These are phyloP conservation scores for Shargacucullia verbasci DNA, from an alignment of 2,888 invertebrate species.

Conservation along the genomic window DNA sequence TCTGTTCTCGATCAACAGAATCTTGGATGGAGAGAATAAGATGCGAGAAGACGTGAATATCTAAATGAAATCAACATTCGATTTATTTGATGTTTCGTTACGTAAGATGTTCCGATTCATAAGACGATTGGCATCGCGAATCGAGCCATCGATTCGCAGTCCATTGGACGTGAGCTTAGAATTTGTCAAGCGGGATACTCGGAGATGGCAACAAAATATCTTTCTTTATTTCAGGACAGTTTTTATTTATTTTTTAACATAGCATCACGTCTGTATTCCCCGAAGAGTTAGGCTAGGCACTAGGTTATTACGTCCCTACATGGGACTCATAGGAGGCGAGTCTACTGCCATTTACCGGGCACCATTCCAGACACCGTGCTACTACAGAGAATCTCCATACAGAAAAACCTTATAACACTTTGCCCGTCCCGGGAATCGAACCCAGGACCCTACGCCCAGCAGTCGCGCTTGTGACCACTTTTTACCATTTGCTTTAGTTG, in stretches of 20 bases:
- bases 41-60: conserved; percentile 46
- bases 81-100: conserved; percentile 53
- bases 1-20: conserved; percentile 46
- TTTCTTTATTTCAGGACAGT: conserved; percentile 12
- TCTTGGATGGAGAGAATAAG: conserved; percentile 46
- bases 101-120: conserved; percentile 55
- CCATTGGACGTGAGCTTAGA: conserved; percentile 60
- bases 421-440: no score
- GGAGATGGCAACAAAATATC: conserved; percentile 19
- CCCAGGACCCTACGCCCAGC: no score
- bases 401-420: no score
- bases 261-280: no score
- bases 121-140: conserved; percentile 55
- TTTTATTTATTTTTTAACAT: conserved; percentile 4
- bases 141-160: conserved; percentile 55
- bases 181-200: conserved; percentile 46
- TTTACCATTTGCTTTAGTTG: no score
- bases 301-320: no score
- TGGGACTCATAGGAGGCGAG: no score
- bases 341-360: no score
- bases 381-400: no score
- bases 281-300: no score
- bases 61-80: conserved; percentile 61
- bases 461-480: no score
- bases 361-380: no score